These are phyloP conservation scores for Drosophila yooni DNA, from an alignment of 2,888 invertebrate genomes.

Conservation along the genomic window DNA sequence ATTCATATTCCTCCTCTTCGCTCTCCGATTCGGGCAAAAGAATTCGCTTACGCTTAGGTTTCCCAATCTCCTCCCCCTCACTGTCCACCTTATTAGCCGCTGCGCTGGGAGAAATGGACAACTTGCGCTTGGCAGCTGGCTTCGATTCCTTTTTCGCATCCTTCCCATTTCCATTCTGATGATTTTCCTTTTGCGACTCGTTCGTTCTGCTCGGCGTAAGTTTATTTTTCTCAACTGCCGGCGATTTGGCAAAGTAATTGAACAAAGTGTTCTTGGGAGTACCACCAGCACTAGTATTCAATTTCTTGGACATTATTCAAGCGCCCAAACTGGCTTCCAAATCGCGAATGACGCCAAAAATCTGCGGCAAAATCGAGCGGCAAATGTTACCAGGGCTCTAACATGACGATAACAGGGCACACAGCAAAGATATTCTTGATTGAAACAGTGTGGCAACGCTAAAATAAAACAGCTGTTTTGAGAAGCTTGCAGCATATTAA, in stretches of 20 bases:
- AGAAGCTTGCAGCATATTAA: constrained; percentile 4
- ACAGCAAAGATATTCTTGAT: neutral
- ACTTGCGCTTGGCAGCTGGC: constrained; percentile 64
- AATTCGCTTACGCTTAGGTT: constrained; percentile 83
- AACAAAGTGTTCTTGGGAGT: constrained; percentile 87
- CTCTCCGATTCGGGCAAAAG: constrained; percentile 71
- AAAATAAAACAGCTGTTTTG: constrained; percentile 25
- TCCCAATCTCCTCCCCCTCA: constrained; percentile 83
- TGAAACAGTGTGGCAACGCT: constrained; percentile 21
- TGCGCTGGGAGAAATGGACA: constrained; percentile 34
- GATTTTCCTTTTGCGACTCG: constrained; percentile 47
- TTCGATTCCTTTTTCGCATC: constrained; percentile 37
- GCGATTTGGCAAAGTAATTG: constrained; percentile 89
- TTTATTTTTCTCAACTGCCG: constrained; percentile 84
- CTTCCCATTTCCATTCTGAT: constrained; percentile 8
- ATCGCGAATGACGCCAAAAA: constrained; percentile 58
- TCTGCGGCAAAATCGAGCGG: constrained; percentile 65
- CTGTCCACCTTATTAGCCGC: constrained; percentile 4
- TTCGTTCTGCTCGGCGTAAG: constrained; percentile 46
- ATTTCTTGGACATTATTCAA: constrained; percentile 77
- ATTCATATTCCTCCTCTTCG: constrained; percentile 81
- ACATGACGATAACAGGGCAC: constrained; percentile 3
- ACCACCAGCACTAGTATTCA: constrained; percentile 75
- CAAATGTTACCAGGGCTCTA: constrained; percentile 6
- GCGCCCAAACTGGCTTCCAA: neutral